Conservation (phyloP, 2,888 invertebrate genomes). For the Opisthograptis luteolata region DNA sequence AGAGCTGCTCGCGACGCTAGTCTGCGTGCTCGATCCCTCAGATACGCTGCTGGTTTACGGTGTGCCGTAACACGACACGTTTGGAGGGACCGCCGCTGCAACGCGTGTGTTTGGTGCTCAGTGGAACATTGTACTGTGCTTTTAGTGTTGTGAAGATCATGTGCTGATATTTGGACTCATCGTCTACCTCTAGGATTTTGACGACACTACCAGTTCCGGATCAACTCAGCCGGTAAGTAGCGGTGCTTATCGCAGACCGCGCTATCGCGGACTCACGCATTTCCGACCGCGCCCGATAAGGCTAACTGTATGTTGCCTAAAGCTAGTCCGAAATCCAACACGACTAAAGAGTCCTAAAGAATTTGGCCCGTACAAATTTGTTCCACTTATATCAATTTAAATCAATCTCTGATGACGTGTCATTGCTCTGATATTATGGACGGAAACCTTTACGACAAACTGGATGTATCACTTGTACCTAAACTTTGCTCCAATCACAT, state of each 20-base stretch:
- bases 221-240: constrained; percentile 83
- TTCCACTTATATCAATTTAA: not conserved
- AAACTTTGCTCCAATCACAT: constrained; percentile 6
- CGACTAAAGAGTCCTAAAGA: not conserved
- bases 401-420: not conserved
- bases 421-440: not conserved
- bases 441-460: not conserved
- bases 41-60: constrained; percentile 85
- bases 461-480: too few species aligned
- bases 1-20: constrained; percentile 80
- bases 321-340: constrained; percentile 52
- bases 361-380: not conserved
- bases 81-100: constrained; percentile 81
- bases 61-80: constrained; percentile 84
- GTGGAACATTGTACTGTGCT: constrained; percentile 79
- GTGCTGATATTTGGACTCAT: constrained; percentile 71
- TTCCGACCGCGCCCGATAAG: constrained; percentile 84
- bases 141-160: constrained; percentile 77
- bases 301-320: constrained; percentile 57
- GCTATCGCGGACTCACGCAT: constrained; percentile 83
- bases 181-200: constrained; percentile 72
- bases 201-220: constrained; percentile 80
- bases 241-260: constrained; percentile 80
- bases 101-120: constrained; percentile 79
- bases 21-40: constrained; percentile 80